Base-by-base conservation (phyloP, 2,113 vertebrate species). In the Aptenodytes forsteri region DNA sequence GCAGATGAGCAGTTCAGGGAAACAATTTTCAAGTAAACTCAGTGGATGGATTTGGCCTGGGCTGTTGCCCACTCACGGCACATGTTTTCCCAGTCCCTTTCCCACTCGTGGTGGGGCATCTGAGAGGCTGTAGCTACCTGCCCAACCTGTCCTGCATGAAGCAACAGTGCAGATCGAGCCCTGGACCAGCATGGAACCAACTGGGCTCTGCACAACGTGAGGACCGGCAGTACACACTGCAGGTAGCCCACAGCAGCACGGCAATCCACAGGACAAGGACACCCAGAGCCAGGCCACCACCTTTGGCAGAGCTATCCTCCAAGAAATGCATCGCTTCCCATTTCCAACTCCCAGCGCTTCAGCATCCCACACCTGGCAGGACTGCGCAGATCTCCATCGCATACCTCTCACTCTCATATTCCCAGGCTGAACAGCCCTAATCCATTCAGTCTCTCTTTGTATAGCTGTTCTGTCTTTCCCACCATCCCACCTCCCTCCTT, bases 331-430 rank as follows among this genome's bases (percentile, higher is more conserved):
- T 27, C 32, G 58, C 59, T 54, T 59, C 49, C 36, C 1, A 0
- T 13, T 42, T 50, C 40, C 76, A 71, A 0, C 34, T 66, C 40
- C n/a, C 59, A 93, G 36, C 61, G 26, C 46, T 70, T 17, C 55
- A 10, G 5, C 16, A 10, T 34, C 73, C 17, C 69, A n/a, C 52
- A 32, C 1, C 11, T 0, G 0, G 42, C 52, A 71, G 42, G 18
- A 8, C 49, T 49, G 52, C 49, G 36, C 23, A 36, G n/a, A 16
- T 17, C 34, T 50, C 34, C 62, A 67, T 15, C 17, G 0, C n/a
- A 72, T 13, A 58, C n/a, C 15, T 58, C 32, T 76, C 29, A 5
- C 44, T 36, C 27, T 44, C 14, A 10, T 18, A 38, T 29, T 55
- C 44, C 47, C 2, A 1, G 30, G 30, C 16, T 30, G 23, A 65